Conservation (phyloP, 2,888 invertebrate species). For the Anagyrus pseudococci region DNA sequence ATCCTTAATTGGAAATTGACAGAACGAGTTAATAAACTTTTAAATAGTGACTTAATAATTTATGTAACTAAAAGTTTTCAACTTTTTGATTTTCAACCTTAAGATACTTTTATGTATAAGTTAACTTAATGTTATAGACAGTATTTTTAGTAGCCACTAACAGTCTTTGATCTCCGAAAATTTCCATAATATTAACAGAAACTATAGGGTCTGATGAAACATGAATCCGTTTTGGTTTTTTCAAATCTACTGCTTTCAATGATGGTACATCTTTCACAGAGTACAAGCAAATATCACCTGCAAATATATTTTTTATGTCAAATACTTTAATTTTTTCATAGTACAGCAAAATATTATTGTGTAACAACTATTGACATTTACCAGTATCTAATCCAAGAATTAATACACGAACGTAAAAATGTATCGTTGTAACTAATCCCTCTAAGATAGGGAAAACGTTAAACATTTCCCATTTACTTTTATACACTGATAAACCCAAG, state of each 20-base stretch:
- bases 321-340: constrained; percentile 10
- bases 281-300: constrained; percentile 48
- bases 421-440: constrained; percentile 45
- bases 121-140: constrained; percentile 38
- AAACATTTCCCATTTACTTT: constrained; percentile 45
- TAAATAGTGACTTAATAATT: too few relatives aligned
- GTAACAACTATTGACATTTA: constrained; percentile 30
- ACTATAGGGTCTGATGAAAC: constrained; percentile 46
- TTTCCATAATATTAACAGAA: constrained; percentile 46
- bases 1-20: too few relatives aligned
- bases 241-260: constrained; percentile 45
- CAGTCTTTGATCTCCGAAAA: constrained; percentile 42
- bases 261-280: constrained; percentile 37
- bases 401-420: constrained; percentile 45
- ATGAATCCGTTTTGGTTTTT: constrained; percentile 36
- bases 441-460: constrained; percentile 43
- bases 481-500: constrained; percentile 47
- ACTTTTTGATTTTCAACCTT: too few relatives aligned
- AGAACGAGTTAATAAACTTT: too few relatives aligned
- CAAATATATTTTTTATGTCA: constrained; percentile 22
- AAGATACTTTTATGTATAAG: neutral
- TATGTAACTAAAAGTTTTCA: too few relatives aligned
- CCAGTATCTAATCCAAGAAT: constrained; percentile 50
- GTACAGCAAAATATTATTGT: neutral
- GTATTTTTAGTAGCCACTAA: constrained; percentile 43